Evolutionary conservation across 1,140 invertebrate genomes (phyloP).

Genomic region (Coenobita brevimanus): DNA sequence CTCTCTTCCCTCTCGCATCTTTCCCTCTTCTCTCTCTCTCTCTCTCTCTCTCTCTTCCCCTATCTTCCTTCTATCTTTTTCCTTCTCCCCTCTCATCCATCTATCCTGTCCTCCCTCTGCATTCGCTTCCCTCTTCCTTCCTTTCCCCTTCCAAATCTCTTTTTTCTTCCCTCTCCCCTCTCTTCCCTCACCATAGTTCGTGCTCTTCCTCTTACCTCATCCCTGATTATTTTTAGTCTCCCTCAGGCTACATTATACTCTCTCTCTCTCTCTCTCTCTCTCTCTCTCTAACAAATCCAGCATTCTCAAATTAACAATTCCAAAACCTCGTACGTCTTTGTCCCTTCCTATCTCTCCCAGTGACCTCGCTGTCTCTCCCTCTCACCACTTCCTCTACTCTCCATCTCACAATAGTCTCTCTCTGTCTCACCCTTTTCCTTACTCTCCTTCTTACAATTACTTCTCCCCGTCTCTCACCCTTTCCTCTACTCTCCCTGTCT

Average conservation of each 20-base stretch:
- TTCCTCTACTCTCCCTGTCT: background rate
- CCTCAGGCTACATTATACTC: background rate
- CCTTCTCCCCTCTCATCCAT: background rate
- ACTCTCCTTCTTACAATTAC: background rate
- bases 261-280: background rate
- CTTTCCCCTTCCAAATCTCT: background rate
- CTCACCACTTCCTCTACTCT: background rate
- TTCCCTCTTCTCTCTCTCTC: background rate
- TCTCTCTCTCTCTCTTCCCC: background rate
- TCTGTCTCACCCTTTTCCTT: background rate
- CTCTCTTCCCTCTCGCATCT: too few species aligned
- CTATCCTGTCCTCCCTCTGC: background rate
- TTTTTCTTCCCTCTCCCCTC: background rate
- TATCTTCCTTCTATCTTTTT: background rate
- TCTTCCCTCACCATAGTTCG: background rate
- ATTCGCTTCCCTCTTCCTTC: background rate
- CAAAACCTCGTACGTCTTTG: background rate
- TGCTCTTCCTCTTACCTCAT: background rate
- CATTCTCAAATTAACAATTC: background rate
- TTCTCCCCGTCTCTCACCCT: background rate
- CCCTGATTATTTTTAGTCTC: background rate
- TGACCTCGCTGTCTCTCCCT: background rate
- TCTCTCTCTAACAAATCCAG: background rate
- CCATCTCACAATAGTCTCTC: background rate
- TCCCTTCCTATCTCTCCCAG: background rate